Evolutionary conservation across 2,113 vertebrate genomes (phyloP), one percentile per base, ranked within the genome.

Genomic region (Malurus elegans): DNA sequence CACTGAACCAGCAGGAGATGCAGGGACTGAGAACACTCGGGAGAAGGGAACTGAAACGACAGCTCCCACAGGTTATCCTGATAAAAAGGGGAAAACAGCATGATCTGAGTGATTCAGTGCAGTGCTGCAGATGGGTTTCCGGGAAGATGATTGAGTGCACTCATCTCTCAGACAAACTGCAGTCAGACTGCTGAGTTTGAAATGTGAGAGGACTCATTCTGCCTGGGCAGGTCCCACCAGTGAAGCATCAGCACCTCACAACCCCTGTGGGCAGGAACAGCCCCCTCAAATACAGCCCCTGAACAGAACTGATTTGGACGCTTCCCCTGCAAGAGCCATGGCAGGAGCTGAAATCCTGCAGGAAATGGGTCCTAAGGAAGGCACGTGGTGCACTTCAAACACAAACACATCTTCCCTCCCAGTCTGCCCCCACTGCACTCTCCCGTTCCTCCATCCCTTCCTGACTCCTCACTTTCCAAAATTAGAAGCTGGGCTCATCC

Each of bases 111-210:
- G 76, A 53, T 83, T 81, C 15, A 74, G 58, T 12, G 74, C n/a
- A 86, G 85, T 9, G 14, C 90, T 86, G 88, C 82, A 42, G 82
- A 92, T 57, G 47, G 74, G 92, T 56, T 75, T 74, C 82, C 5
- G 24, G 61, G 53, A 94, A 90, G 67, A 84, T 14, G 51, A 42
- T 5, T 38, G 83, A 91, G 79, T 34, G 34, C 50, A 75, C 81
- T 48, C 15, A 4, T 51, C 45, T 89, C 60, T n/a, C 65, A 21
- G 18, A 71, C 56, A 60, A 96, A 34, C 12, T 26, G 36, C 42
- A 47, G 76, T 34, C 62, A 92, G 81, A 21, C 23, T 54, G 42
- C 42, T 8, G 34, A 14, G 26, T 25, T 48, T 29, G 51, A 83
- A 79, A 58, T 1, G 3, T 4, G 23, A 70, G 53, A 42, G 21